Evolutionary conservation across 2,113 vertebrate genomes (phyloP).

Genomic region (Sitta europaea): DNA sequence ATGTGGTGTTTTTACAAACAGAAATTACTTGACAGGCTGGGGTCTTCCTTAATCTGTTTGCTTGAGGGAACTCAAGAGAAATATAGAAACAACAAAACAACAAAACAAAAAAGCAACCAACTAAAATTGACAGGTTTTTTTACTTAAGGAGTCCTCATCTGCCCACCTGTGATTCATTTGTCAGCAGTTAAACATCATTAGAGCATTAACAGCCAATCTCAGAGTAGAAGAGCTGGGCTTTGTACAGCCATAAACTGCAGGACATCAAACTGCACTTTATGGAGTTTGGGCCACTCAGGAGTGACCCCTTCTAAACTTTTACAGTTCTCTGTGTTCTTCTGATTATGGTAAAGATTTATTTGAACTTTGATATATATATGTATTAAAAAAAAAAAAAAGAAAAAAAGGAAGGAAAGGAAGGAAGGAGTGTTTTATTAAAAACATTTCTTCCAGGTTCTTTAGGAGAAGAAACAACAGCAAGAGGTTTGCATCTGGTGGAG

Average conservation of each 20-base stretch:
- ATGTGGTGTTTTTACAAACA: slow-evolving; percentile 4
- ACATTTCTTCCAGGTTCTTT: background rate
- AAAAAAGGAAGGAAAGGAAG: background rate
- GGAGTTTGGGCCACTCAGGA: background rate
- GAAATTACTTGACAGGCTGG: background rate
- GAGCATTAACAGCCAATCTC: slow-evolving; percentile 35
- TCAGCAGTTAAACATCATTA: slow-evolving; percentile 52
- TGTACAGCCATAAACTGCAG: slow-evolving; percentile 42
- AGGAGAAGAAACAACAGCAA: background rate
- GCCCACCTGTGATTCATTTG: slow-evolving; percentile 40
- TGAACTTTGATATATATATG: slow-evolving; percentile 36
- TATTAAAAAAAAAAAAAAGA: background rate
- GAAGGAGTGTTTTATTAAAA: slow-evolving; percentile 29
- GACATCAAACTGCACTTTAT: slow-evolving; percentile 29
- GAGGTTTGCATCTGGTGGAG: background rate
- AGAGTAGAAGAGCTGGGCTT: background rate
- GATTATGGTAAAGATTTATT: slow-evolving; percentile 54
- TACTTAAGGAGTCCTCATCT: background rate
- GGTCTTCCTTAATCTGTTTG: background rate
- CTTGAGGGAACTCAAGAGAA: background rate
- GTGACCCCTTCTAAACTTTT: slow-evolving; percentile 40
- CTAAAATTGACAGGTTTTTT: background rate
- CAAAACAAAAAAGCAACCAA: background rate
- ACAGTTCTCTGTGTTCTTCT: slow-evolving; percentile 63
- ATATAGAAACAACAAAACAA: background rate